Conservation (phyloP, 2,113 vertebrate species). For the Hypanus sabinus region DNA sequence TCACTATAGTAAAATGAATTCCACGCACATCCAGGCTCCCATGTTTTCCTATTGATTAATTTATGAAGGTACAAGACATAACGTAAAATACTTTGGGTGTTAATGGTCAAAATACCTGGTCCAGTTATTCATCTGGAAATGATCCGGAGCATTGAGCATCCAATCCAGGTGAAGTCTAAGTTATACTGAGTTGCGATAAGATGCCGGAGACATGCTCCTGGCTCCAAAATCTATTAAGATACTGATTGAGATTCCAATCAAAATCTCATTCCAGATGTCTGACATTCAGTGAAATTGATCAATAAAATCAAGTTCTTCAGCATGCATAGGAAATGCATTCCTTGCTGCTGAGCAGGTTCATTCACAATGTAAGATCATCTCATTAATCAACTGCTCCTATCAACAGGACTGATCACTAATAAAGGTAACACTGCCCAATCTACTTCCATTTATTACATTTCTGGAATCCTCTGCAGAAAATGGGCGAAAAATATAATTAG, state of each 20-base stretch:
- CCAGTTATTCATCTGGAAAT: too few species aligned
- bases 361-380: neutral
- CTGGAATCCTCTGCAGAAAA: neutral
- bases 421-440: neutral
- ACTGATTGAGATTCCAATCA: neutral
- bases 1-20: too few species aligned
- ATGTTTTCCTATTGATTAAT: too few species aligned
- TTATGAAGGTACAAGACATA: too few species aligned
- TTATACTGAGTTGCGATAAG: too few species aligned
- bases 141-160: too few species aligned
- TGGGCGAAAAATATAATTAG: neutral
- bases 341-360: neutral
- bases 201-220: too few species aligned
- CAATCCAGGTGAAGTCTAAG: too few species aligned
- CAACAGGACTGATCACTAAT: neutral
- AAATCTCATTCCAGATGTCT: conserved; percentile 14
- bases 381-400: neutral
- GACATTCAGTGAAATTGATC: neutral
- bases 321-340: neutral
- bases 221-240: neutral
- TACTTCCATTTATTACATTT: neutral
- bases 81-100: too few species aligned
- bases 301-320: neutral
- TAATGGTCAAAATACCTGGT: too few species aligned
- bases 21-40: too few species aligned